Evolutionary conservation across 2,113 vertebrate genomes (phyloP).

Genomic region (Atrichornis clamosus): DNA sequence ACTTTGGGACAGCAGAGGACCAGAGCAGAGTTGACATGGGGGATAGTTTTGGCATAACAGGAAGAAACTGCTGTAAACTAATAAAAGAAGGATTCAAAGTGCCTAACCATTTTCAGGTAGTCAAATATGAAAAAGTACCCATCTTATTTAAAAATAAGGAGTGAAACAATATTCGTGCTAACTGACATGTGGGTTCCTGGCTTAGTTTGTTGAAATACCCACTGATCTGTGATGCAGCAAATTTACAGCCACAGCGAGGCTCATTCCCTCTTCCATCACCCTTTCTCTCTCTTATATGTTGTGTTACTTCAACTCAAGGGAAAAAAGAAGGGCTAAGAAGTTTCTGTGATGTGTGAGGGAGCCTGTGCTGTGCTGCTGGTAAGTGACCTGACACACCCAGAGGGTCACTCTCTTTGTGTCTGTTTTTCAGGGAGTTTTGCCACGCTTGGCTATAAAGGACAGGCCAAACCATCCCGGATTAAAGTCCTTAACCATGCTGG

Average conservation of each 20-base stretch:
- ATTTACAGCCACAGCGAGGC: background rate
- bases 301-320: background rate
- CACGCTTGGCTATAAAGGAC: conserved; percentile 46
- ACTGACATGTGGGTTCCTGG: background rate
- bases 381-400: background rate
- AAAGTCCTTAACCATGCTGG: conserved; percentile 20
- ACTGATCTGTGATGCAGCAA: background rate
- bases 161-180: background rate
- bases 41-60: conserved; percentile 4
- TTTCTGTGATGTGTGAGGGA: background rate
- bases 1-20: conserved; percentile 28
- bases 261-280: background rate
- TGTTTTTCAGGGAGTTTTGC: conserved; percentile 62
- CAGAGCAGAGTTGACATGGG: background rate
- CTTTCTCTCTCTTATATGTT: background rate
- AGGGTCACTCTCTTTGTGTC: background rate
- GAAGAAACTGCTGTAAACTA: conserved; percentile 37
- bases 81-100: conserved; percentile 51
- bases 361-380: background rate
- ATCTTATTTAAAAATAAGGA: background rate
- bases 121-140: background rate
- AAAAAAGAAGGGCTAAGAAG: background rate
- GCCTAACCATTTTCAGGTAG: background rate
- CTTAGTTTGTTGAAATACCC: background rate
- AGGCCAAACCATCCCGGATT: conserved; percentile 47